Conservation (phyloP, 2,888 invertebrate genomes). For the Tenthredo livida region DNA sequence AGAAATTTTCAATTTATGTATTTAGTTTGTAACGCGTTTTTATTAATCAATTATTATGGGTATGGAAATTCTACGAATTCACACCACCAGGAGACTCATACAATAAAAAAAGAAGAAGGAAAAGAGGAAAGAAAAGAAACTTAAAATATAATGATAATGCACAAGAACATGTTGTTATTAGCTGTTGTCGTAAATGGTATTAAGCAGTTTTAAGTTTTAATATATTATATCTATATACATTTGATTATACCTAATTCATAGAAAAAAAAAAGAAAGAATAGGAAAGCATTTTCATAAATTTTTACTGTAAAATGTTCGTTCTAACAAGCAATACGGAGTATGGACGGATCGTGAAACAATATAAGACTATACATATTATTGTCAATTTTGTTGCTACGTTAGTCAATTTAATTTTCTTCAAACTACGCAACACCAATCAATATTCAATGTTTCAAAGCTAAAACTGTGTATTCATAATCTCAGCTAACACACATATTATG, state of each 20-base stretch:
- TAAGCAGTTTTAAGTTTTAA: slow-evolving; percentile 4
- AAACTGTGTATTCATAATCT: background rate
- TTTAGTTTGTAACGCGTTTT: background rate
- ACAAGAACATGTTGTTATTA: slow-evolving; percentile 38
- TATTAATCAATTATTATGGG: slow-evolving; percentile 32
- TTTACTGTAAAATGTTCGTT: slow-evolving; percentile 36
- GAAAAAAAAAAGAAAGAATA: background rate
- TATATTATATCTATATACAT: background rate
- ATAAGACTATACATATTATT: slow-evolving; percentile 30
- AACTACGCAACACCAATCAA: background rate
- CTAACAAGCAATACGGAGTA: slow-evolving; percentile 36
- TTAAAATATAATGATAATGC: slow-evolving; percentile 34
- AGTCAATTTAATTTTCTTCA: background rate
- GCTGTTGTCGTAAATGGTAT: slow-evolving; percentile 14
- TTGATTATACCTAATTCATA: background rate
- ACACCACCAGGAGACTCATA: background rate
- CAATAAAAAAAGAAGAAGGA: background rate
- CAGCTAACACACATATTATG: background rate
- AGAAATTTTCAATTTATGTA: slow-evolving; percentile 5
- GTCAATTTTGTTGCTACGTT: background rate
- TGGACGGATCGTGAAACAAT: slow-evolving; percentile 44
- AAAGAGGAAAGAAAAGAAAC: background rate
- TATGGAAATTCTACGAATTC: background rate
- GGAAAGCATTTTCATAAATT: slow-evolving; percentile 17
- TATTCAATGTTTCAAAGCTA: background rate